phyloP scores from a whole-genome alignment of 2,797 vertebrate species.

The Sphenodon punctatus region DNA sequence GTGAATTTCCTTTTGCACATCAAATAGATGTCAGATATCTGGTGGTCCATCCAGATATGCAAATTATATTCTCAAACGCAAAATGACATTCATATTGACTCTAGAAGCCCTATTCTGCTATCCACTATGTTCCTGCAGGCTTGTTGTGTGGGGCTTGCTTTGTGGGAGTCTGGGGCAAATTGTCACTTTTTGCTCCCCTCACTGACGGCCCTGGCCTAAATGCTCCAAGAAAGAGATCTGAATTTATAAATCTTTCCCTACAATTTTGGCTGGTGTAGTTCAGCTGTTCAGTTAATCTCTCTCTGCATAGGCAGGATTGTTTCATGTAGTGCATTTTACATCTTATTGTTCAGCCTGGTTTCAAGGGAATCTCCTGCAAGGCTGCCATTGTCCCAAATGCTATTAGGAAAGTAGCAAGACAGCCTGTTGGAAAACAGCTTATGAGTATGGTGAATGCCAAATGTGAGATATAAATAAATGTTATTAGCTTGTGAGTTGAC shows the following conservation, averaged over 20 bases:
- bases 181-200: no score
- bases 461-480: background rate
- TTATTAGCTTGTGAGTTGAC: background rate
- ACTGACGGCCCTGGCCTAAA: no score
- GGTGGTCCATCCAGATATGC: no score
- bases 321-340: background rate
- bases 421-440: background rate
- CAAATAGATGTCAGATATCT: no score
- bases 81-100: no score
- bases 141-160: no score
- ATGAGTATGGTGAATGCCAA: background rate
- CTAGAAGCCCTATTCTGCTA: no score
- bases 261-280: background rate
- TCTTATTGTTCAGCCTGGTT: background rate
- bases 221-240: background rate
- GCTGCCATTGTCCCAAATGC: background rate
- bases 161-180: no score
- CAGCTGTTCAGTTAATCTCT: background rate
- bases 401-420: background rate
- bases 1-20: no score
- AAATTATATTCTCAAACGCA: no score
- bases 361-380: fast-evolving
- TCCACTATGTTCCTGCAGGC: no score
- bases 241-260: background rate
- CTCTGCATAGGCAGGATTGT: fast-evolving